These are phyloP conservation scores for Metacarcinus magister DNA, from an alignment of 2,888 invertebrate genomes.

Conservation along the genomic window DNA sequence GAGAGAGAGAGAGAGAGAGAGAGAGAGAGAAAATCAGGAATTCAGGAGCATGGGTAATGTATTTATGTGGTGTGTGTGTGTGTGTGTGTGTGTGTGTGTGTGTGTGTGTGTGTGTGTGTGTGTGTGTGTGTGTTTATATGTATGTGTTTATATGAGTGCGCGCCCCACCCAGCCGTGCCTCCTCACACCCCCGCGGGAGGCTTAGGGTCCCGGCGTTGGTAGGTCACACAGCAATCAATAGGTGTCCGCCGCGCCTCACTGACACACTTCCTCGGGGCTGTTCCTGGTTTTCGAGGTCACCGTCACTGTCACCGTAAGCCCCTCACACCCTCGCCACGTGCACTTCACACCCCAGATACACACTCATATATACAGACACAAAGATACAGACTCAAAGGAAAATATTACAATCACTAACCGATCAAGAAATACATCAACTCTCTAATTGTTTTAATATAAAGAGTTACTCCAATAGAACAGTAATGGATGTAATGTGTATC, in stretches of 20 bases:
- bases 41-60: background rate
- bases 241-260: background rate
- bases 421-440: no score
- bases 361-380: background rate
- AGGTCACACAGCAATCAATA: background rate
- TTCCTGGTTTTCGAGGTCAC: background rate
- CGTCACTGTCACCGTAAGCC: background rate
- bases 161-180: no score
- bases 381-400: background rate
- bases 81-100: no score
- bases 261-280: background rate
- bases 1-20: no score
- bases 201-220: background rate
- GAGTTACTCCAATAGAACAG: no score
- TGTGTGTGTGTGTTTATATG: conserved; percentile 32
- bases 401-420: no score
- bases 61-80: background rate
- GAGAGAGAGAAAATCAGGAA: background rate
- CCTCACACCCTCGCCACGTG: background rate
- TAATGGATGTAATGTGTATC: no score
- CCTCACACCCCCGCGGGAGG: background rate
- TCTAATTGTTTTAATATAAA: no score
- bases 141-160: background rate
- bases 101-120: background rate
- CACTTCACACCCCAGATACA: background rate